Conservation (phyloP, 1,140 invertebrate genomes). For the Wiebesia pumilae region DNA sequence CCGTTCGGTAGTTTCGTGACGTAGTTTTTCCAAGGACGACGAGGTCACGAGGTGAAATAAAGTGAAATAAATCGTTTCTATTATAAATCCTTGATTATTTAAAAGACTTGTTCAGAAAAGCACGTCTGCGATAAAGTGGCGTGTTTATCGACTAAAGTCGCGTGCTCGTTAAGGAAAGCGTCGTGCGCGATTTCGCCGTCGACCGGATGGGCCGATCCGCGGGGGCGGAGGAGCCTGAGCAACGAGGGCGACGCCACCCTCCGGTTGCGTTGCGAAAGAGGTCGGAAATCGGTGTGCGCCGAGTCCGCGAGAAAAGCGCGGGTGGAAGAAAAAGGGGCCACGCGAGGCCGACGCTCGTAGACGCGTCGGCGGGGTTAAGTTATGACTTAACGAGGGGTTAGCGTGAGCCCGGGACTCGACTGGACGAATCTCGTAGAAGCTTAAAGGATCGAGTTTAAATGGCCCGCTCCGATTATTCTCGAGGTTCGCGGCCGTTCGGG, state of each 20-base stretch:
- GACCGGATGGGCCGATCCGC: background rate
- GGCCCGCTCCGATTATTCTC: constrained; percentile 63
- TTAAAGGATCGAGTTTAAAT: constrained; percentile 60
- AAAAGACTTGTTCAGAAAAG: background rate
- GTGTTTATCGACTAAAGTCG: background rate
- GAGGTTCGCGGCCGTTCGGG: constrained; percentile 60
- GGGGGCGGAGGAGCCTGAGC: background rate
- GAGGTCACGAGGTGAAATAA: background rate
- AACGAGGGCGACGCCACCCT: too few species aligned
- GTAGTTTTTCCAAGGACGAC: background rate
- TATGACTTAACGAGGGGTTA: constrained; percentile 75
- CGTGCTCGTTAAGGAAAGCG: background rate
- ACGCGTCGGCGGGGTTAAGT: constrained; percentile 68
- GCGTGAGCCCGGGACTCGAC: constrained; percentile 71
- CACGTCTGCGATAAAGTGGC: background rate
- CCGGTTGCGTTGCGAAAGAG: too few species aligned
- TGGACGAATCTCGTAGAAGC: constrained; percentile 59
- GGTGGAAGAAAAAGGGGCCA: constrained; percentile 9
- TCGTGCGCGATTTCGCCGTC: background rate
- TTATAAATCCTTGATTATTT: background rate
- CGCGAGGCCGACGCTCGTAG: constrained; percentile 44
- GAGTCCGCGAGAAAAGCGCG: too few species aligned
- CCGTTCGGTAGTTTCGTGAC: background rate
- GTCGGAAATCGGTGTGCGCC: background rate
- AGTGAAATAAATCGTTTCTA: background rate